Evolutionary conservation across 2,797 vertebrate species (phyloP), one percentile per base, ranked within the genome.

Genomic region (Bradypodion ventrale): DNA sequence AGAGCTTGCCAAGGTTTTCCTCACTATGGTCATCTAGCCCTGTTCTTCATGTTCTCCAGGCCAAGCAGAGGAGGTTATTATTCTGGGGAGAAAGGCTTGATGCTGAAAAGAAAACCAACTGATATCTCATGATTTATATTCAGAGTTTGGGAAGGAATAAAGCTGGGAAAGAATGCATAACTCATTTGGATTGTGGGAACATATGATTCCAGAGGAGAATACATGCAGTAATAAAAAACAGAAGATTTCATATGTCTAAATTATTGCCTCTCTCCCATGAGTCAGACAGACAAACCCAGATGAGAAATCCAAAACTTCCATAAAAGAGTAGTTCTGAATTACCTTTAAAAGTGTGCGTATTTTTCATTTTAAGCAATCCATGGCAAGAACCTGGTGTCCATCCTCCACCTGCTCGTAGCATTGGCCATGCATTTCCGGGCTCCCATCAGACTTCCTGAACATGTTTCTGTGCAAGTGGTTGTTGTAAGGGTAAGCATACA

Each of bases 381-480:
- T 27, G 96, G 97, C 63, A 99, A 99, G 96, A 98, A 97, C 89
- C 95, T 99, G 91, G 97, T 99, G 88, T 93, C 98, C 80, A 99
- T 98, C 2, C 94, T 98, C 5, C 97, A 97, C 76, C 97, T 99
- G 32, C 96, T 99, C 76, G 97, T 99, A 73, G 96, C 98, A 1
- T 91, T 99, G 68, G 97, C 98, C 1, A 97, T 97, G 95, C 98
- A 99, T 94, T 99, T 98, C 95, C 95, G 96, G 90, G 98, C 97
- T 46, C 97, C 98, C 10, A 98, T 99, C 90, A 95, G 98, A 32
- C 97, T 99, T 56, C 99, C 99, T 0, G 98, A 99, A 78, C 98
- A 98, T 0, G 98, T 98, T 49, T 96, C 98, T 0, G 97, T 98
- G 13, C 97, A 98, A 73, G 97, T 99, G 94, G 97, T 99, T 83